These are phyloP conservation scores for Sebastes schlegelii DNA, from an alignment of 2,113 vertebrate genomes.

Conservation along the genomic window DNA sequence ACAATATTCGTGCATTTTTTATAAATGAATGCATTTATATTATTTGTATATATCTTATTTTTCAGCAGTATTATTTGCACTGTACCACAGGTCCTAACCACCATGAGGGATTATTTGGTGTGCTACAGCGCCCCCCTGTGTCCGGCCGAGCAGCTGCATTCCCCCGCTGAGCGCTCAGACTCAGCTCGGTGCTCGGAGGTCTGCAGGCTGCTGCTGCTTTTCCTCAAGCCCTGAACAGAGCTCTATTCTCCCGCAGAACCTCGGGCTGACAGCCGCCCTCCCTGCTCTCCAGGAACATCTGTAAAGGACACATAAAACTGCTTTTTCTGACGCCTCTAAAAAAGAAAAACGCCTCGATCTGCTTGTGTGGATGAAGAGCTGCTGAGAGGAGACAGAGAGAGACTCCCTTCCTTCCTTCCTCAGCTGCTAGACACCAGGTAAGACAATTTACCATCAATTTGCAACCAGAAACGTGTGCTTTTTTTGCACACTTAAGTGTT, in stretches of 20 bases:
- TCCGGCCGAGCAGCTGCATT: constrained; percentile 41
- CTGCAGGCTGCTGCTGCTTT: constrained; percentile 55
- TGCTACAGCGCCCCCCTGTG: constrained; percentile 69
- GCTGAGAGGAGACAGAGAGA: constrained; percentile 11
- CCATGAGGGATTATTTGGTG: background rate
- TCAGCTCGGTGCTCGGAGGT: constrained; percentile 64
- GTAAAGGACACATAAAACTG: background rate
- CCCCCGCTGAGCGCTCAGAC: constrained; percentile 54
- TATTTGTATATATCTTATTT: too few species aligned
- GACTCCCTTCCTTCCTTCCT: constrained; percentile 22
- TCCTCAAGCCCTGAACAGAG: constrained; percentile 37
- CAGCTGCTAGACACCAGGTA: constrained; percentile 71
- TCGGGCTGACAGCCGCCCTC: constrained; percentile 25
- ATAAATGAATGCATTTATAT: too few species aligned
- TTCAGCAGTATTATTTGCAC: too few species aligned
- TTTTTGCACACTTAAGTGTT: constrained; percentile 14
- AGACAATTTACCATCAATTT: constrained; percentile 47
- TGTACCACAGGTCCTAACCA: background rate
- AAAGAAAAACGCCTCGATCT: constrained; percentile 19
- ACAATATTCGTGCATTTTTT: too few species aligned
- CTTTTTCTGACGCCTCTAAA: background rate
- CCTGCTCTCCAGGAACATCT: constrained; percentile 44
- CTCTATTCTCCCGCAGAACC: constrained; percentile 23
- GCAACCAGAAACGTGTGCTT: constrained; percentile 1
- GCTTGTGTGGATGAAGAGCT: constrained; percentile 12